Base-by-base conservation (phyloP, 2,797 vertebrate species). In the Ctenochaetus hawaiiensis region DNA sequence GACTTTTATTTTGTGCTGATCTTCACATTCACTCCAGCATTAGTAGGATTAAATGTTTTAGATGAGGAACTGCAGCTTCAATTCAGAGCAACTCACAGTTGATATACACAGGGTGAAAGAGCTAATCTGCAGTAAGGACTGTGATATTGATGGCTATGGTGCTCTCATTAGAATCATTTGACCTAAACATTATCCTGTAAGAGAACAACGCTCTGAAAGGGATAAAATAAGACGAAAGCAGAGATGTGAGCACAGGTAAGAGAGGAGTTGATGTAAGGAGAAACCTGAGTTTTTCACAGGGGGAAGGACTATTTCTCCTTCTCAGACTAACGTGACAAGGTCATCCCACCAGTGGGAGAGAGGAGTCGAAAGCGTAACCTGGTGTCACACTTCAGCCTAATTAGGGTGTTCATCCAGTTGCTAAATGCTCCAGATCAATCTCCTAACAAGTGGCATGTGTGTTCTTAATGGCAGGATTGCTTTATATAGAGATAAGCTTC, bases 401-500 rank as follows among this genome's bases (percentile, higher is more conserved):
- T 85, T 72, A 80, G 37, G 22, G 30, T 62, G 41, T 82, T 75
- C 73, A 82, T 1, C 70, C 68, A 56, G 54, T 75, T 0, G 5
- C 60, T 84, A 75, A 87, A 87, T 12, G 78, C 66, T 87, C 56
- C 69, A 72, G 75, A 88, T 86, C 83, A 67, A 86, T 87, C 70
- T 78, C 68, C 59, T 54, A 72, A 80, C 77, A 71, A 73, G 74
- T 77, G 45, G 69, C 48, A n/a, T 2, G 51, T 52, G 77, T 52
- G 73, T 77, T 89, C 44, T 72, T 86, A 71, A 81, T 41, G 47
- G 82, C 71, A 71, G n/a, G 58, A 45, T 65, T 59, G 69, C 80
- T 83, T 89, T 84, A 88, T 88, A 81, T 63, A 84, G 79, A 85
- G 71, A 85, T 75, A 80, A 90, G 78, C 80, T 68, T 65, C 66